These are phyloP conservation scores for Lordiphosa stackelbergi DNA, from an alignment of 1,140 invertebrate species.

Conservation along the genomic window DNA sequence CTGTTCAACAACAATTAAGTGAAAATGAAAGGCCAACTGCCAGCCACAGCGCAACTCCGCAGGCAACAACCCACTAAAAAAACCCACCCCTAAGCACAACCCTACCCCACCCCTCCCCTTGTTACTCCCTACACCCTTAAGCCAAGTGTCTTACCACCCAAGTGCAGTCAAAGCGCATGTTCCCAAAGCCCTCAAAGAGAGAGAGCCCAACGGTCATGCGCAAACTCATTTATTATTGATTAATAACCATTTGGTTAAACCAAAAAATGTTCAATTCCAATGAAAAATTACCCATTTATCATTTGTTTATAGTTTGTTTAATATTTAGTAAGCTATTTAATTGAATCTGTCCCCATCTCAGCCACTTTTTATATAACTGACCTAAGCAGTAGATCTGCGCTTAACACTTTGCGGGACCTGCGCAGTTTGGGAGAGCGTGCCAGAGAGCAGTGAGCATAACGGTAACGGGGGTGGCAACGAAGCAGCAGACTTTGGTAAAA, in stretches of 20 bases:
- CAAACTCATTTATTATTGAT: constrained; percentile 33
- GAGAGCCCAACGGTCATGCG: constrained; percentile 6
- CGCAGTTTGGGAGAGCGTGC: constrained; percentile 8
- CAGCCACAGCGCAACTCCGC: constrained; percentile 58
- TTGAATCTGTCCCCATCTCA: no score
- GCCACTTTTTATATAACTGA: no score
- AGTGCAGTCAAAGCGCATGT: constrained; percentile 50
- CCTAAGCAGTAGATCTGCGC: constrained; percentile 57
- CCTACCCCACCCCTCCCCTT: constrained; percentile 6
- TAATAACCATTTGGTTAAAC: constrained; percentile 14
- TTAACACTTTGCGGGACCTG: constrained; percentile 38
- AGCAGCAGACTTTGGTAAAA: constrained; percentile 49
- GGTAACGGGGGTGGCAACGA: constrained; percentile 45
- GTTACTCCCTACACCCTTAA: constrained; percentile 45
- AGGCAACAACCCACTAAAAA: constrained; percentile 42
- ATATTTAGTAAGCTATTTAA: no score
- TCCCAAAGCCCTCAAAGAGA: constrained; percentile 11
- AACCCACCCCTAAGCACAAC: constrained; percentile 57
- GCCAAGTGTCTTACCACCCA: constrained; percentile 69
- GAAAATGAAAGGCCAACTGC: constrained; percentile 41
- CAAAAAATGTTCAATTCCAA: background rate
- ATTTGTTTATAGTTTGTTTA: no score
- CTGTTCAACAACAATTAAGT: constrained; percentile 49
- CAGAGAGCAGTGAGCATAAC: constrained; percentile 10
- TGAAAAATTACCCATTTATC: no score